Evolutionary conservation across 2,113 vertebrate species (phyloP), one percentile per base, ranked within the genome.

Genomic region (Lagopus leucura): DNA sequence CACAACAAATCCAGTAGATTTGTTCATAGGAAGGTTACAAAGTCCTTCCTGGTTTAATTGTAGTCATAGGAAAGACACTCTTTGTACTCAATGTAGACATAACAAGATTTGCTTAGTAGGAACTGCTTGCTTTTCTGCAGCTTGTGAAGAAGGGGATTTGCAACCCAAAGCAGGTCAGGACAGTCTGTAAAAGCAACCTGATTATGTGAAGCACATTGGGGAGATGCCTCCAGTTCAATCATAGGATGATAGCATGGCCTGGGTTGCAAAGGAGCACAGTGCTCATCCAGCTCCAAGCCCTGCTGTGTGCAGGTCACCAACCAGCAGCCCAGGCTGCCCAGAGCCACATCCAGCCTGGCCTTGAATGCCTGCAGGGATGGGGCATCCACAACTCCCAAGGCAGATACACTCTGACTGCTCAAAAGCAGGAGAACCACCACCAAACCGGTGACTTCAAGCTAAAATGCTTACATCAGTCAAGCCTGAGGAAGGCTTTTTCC

Each of bases 1-100:
- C 76, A 24, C 72, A 93, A 97, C 91, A 96, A 96, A 86, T 52
- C 82, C 15, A n/a, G 64, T 8, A 52, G 87, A 88, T 92, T 75
- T 95, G 85, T 69, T 63, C 74, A 20, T 7, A 32, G 0, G 34
- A 90, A 86, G 82, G 89, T 61, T 86, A 83, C 79, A 38, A 82
- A 94, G 90, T 65, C 89, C 82, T 86, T 77, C 24, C 1, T 19
- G 66, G 66, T 47, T 90, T 57, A 25, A 42, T 25, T 75, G 72
- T 30, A 38, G 40, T 55, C 64, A 10, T 2, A 47, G 90, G 64
- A 75, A 86, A 95, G 93, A 60, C 67, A 18, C 65, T 75, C 83
- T 95, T 90, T 94, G 93, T 91, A 21, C 75, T 71, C 71, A 80
- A 70, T 2, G 30, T 8, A 69, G 87, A 52, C 34, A 76, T 28